Conservation (phyloP, 2,113 vertebrate genomes). For the Hippotragus niger region DNA sequence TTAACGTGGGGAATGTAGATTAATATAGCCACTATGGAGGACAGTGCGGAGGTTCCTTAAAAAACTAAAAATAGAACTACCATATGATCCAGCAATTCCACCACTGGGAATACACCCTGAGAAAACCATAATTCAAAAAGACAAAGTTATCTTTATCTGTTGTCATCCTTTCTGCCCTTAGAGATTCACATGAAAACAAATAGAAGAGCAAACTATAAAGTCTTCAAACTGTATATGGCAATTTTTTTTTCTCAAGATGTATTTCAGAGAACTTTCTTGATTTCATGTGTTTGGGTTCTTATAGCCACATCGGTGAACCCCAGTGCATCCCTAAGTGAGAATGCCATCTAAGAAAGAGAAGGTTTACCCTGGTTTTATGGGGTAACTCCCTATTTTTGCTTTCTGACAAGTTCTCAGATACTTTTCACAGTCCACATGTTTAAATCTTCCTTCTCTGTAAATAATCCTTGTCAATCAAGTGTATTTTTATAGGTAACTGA, state of each 20-base stretch:
- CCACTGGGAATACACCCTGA: not conserved
- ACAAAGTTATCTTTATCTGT: not conserved
- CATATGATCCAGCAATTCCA: not conserved
- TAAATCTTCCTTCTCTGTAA: conserved; percentile 59
- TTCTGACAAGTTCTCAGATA: conserved; percentile 37
- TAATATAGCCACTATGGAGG: not conserved
- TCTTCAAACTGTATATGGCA: not conserved
- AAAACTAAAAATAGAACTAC: not conserved
- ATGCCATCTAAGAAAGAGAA: not conserved
- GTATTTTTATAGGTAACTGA: conserved; percentile 66
- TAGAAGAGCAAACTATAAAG: not conserved
- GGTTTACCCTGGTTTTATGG: not conserved
- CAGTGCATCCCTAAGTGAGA: not conserved
- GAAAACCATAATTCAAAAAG: not conserved
- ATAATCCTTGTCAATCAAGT: conserved; percentile 58
- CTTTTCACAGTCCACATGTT: conserved; percentile 20
- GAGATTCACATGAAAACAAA: not conserved
- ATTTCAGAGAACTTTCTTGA: not conserved
- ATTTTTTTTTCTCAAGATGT: not conserved
- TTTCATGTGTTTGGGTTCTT: not conserved
- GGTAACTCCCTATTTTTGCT: not conserved
- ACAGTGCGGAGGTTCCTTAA: not conserved
- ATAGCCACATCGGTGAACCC: not conserved
- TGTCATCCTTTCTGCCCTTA: not conserved
- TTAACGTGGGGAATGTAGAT: not conserved